Percentiles rank a stretch among this genome's conserved stretches.
These are phyloP conservation scores for Melospiza melodia DNA, from an alignment of 2,113 vertebrate species.

Conservation along the genomic window DNA sequence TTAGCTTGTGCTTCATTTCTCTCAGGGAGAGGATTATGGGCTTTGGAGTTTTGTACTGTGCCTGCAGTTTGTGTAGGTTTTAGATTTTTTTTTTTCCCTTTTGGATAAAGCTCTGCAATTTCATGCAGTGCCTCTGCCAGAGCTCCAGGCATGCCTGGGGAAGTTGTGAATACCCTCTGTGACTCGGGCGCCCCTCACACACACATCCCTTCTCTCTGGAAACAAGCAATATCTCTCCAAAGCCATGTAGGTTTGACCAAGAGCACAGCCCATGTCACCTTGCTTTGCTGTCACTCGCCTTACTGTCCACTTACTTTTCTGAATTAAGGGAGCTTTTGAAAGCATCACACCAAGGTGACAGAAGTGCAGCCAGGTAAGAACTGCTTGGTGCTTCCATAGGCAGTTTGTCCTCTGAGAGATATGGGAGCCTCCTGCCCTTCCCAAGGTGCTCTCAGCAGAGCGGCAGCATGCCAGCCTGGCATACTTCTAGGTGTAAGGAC, in stretches of 20 bases:
- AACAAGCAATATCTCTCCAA: neutral
- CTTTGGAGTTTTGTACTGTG: neutral
- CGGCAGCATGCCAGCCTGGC: neutral
- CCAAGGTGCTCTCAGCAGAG: neutral
- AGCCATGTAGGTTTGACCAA: neutral
- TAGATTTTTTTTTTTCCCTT: neutral
- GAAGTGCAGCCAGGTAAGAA: neutral
- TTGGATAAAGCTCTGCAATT: neutral
- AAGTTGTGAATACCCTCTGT: neutral
- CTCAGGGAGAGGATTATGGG: conserved; percentile 12
- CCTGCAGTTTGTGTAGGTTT: neutral
- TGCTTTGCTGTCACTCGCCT: neutral
- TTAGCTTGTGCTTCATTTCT: neutral
- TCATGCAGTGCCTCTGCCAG: neutral
- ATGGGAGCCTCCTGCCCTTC: accelerated
- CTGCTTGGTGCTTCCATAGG: neutral
- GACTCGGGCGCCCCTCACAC: neutral
- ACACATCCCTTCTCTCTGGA: neutral
- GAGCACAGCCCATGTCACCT: neutral
- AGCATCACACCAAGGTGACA: neutral
- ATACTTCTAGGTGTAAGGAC: neutral
- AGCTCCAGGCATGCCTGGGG: neutral
- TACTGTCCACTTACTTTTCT: neutral
- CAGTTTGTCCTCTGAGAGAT: neutral
- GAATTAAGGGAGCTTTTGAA: neutral